Evolutionary conservation across 2,888 invertebrate genomes (phyloP).

Genomic region (Strigamia maritima): DNA sequence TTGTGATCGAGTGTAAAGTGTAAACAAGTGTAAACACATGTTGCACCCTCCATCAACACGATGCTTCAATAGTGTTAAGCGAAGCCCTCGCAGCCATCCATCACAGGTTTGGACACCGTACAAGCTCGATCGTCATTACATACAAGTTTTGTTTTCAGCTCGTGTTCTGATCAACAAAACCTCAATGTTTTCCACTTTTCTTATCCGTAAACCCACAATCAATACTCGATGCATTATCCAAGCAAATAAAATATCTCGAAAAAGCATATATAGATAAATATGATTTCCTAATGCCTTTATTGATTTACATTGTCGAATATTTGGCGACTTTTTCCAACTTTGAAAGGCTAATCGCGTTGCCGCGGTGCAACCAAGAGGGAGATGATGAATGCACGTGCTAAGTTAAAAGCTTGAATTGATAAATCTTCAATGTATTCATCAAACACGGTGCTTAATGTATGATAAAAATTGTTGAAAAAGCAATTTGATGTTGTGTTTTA

Average conservation of each 20-base stretch:
- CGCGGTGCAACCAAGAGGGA: not conserved
- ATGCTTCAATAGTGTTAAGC: not conserved
- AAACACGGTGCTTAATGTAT: too few species aligned
- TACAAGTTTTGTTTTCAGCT: not conserved
- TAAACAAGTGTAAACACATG: not conserved
- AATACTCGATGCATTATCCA: not conserved
- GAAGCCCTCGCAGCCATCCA: not conserved
- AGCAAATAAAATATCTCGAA: not conserved
- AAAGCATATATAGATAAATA: not conserved
- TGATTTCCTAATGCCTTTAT: not conserved
- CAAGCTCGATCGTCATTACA: not conserved
- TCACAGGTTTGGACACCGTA: not conserved
- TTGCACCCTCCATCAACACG: not conserved
- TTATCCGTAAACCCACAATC: not conserved
- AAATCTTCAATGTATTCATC: not conserved
- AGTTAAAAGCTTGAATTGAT: not conserved
- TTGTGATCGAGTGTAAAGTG: too few species aligned
- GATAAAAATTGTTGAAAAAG: not conserved
- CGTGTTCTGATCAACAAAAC: not conserved
- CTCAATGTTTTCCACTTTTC: too few species aligned
- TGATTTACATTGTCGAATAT: not conserved
- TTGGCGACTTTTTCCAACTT: not conserved
- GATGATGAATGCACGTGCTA: not conserved
- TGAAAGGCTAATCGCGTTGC: not conserved
- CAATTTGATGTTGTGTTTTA: too few species aligned